Base-by-base conservation (phyloP, 2,888 invertebrate genomes). In the Pelosia muscerda region DNA sequence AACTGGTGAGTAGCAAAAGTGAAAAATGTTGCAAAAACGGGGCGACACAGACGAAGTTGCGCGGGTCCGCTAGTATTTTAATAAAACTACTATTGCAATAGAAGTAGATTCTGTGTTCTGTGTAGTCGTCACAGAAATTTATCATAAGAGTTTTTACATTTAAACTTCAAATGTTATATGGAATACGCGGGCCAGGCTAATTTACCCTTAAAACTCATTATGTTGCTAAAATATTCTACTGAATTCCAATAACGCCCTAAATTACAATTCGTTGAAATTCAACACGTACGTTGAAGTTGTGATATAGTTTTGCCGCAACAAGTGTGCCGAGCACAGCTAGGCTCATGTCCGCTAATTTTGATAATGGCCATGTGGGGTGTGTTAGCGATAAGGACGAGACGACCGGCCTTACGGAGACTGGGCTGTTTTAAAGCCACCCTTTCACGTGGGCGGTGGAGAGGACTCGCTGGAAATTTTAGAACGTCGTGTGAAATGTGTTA, bases 281-380 rank as follows among this genome's bases (percentile, higher is more conserved):
- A 71, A 71, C 69, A 63, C 68, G 74, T 75, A 73, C 63, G 66
- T 71, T 69, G 65, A 73, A 81, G 75, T 74, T 78, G 66, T 76
- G 72, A 75, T 72, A 69, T 76, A 81, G 72, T 77, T 80, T 49
- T 3, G 60, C 75, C 75, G 78, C 81, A 83, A 85, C 84, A 83
- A 86, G 85, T 86, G 81, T 67, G 74, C 76, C 69, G 65, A 65
- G 58, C 49, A 53, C 56, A 64, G 49, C 54, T 42, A 42, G 66
- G 68, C 71, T 67, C 71, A 78, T 81, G 82, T 84, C 79, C 84
- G 86, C 84, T 89, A 89, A 90, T 91, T 90, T 90, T 82, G 88
- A 87, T 90, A 92, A 92, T 91, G 87, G 87, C 76, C 81, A 78
- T 78, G 75, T 76, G 83, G 85, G 79, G 77, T 78, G 70, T 82